Conservation (phyloP, 2,888 invertebrate species). For the Athripsodes cinereus region DNA sequence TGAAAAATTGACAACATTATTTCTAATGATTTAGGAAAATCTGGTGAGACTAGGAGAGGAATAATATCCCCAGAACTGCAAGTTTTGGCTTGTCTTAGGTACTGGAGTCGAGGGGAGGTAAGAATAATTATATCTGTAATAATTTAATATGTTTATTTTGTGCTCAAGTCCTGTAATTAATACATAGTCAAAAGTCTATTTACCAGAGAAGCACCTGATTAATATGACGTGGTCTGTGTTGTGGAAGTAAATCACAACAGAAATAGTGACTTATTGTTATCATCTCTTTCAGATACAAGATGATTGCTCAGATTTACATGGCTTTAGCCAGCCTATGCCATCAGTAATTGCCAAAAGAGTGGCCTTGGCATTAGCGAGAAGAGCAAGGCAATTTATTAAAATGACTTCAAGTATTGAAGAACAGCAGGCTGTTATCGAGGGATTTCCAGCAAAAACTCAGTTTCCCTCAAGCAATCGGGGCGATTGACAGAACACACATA, state of each 20-base stretch:
- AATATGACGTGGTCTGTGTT: too few species aligned
- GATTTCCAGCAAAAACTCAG: conserved; percentile 5
- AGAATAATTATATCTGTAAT: too few species aligned
- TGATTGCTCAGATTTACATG: conserved; percentile 10
- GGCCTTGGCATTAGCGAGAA: conserved; percentile 3
- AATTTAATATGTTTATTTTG: too few species aligned
- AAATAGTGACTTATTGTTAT: too few species aligned
- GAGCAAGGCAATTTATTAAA: conserved; percentile 3
- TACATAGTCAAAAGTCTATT: too few species aligned
- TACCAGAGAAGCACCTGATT: too few species aligned
- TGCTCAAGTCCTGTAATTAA: too few species aligned
- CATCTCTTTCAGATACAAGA: conserved; percentile 10
- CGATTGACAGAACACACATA: conserved; percentile 25
- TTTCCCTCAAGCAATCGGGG: conserved; percentile 15
- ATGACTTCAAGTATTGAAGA: conserved; percentile 1
- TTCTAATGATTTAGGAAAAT: background rate
- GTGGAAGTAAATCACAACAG: too few species aligned
- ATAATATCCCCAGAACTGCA: conserved; percentile 14
- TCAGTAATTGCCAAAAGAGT: conserved; percentile 4
- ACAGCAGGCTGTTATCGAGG: conserved; percentile 3
- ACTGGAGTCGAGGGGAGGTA: conserved; percentile 7
- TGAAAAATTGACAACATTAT: conserved; percentile 3
- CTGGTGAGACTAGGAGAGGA: conserved; percentile 1
- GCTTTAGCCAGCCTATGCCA: conserved; percentile 6
- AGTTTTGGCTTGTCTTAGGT: conserved; percentile 12